These are phyloP conservation scores for Chymomyza costata DNA, from an alignment of 1,140 invertebrate species.

Conservation along the genomic window DNA sequence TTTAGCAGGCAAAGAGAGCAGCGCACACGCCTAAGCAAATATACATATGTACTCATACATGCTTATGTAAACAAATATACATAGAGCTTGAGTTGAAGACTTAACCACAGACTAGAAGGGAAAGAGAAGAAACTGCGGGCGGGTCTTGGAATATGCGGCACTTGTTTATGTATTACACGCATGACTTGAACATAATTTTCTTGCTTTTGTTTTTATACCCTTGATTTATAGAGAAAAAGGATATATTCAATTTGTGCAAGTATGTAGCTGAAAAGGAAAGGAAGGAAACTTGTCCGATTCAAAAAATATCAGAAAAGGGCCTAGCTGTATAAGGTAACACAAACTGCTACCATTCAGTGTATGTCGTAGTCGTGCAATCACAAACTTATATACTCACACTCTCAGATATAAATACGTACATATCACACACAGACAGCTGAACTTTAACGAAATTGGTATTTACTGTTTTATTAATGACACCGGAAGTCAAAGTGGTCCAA, in stretches of 20 bases:
- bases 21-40: constrained; percentile 14
- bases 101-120: constrained; percentile 5
- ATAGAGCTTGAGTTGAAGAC: constrained; percentile 15
- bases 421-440: not conserved
- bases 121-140: too few species aligned
- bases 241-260: not conserved
- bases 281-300: too few species aligned
- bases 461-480: constrained; percentile 53
- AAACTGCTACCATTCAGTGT: too few species aligned
- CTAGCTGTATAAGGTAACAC: too few species aligned
- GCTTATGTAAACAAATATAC: constrained; percentile 31
- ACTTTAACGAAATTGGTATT: constrained; percentile 42
- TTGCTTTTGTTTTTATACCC: constrained; percentile 22
- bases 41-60: constrained; percentile 8
- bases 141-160: constrained; percentile 37
- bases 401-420: constrained; percentile 2
- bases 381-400: too few species aligned
- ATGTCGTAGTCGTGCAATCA: not conserved
- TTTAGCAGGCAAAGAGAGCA: constrained; percentile 19
- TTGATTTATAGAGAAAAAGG: not conserved
- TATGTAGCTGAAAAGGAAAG: too few species aligned
- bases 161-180: constrained; percentile 65
- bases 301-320: too few species aligned
- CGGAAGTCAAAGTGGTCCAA: too few species aligned
- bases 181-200: constrained; percentile 59